Evolutionary conservation across 2,113 vertebrate genomes (phyloP).

Genomic region (Narcine bancroftii): DNA sequence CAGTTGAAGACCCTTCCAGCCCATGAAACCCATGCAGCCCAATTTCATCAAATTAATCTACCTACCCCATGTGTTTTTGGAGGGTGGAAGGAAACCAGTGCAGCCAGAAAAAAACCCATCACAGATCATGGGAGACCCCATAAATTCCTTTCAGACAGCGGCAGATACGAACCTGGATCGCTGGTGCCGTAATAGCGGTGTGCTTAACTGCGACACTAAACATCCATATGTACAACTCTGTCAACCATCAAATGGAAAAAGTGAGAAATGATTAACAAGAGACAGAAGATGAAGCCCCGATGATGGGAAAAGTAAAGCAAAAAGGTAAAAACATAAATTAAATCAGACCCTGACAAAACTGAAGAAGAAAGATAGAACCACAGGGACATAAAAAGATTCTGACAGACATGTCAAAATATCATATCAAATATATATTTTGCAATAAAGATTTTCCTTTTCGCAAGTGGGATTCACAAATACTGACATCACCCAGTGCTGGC

Average conservation of each 20-base stretch:
- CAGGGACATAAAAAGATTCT: background rate
- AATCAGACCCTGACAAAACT: background rate
- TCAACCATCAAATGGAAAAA: background rate
- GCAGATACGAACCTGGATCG: too few species aligned
- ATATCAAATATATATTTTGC: background rate
- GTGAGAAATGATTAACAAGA: background rate
- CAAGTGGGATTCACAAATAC: background rate
- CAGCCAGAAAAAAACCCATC: too few species aligned
- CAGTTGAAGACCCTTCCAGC: too few species aligned
- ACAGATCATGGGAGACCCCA: too few species aligned
- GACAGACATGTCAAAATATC: background rate
- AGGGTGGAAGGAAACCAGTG: too few species aligned
- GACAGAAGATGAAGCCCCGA: background rate
- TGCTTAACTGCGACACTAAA: too few species aligned
- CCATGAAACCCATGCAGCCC: too few species aligned
- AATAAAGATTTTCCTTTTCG: background rate
- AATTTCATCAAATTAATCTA: too few species aligned
- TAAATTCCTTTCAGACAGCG: too few species aligned
- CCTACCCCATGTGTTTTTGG: too few species aligned
- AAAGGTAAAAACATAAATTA: background rate
- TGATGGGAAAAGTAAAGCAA: background rate
- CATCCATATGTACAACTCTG: background rate
- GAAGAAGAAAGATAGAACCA: background rate
- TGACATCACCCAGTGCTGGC: background rate
- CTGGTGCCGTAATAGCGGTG: too few species aligned